Evolutionary conservation across 92 coral and sea anemone genomes (phyloP).

Genomic region (Paramuricea clavata): DNA sequence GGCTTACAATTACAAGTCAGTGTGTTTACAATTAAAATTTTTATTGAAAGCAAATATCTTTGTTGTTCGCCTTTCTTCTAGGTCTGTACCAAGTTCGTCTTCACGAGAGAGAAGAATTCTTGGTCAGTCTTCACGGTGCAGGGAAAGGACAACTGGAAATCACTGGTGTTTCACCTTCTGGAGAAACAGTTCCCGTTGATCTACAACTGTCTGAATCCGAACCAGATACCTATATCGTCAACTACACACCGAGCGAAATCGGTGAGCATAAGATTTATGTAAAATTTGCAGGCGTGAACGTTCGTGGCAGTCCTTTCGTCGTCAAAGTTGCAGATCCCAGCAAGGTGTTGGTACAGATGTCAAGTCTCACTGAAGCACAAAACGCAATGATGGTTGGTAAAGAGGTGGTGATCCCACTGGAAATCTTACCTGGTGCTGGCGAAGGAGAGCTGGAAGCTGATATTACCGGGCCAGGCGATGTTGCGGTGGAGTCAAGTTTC

Average conservation of each 20-base stretch:
- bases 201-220: constrained; percentile 78
- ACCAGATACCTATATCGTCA: constrained; percentile 83
- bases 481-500: constrained; percentile 79
- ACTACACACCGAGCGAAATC: constrained; percentile 83
- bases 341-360: constrained; percentile 72
- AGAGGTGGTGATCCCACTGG: constrained; percentile 91
- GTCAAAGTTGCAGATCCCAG: constrained; percentile 92
- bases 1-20: too few relatives aligned
- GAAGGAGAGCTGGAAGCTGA: constrained; percentile 89
- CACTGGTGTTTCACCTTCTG: constrained; percentile 90
- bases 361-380: constrained; percentile 59
- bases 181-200: constrained; percentile 82
- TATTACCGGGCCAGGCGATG: constrained; percentile 80
- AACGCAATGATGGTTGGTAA: constrained; percentile 73
- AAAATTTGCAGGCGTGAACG: constrained; percentile 79
- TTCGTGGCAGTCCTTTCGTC: constrained; percentile 88
- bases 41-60: too few relatives aligned
- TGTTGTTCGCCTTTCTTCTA: neutral
- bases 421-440: constrained; percentile 90
- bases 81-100: constrained; percentile 49
- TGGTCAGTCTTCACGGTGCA: constrained; percentile 88
- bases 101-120: constrained; percentile 79
- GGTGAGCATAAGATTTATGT: constrained; percentile 93
- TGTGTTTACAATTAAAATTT: too few relatives aligned
- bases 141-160: constrained; percentile 87